Evolutionary conservation across 2,888 invertebrate genomes (phyloP), one percentile per base, ranked within the genome.

Genomic region (Thereva unica): DNA sequence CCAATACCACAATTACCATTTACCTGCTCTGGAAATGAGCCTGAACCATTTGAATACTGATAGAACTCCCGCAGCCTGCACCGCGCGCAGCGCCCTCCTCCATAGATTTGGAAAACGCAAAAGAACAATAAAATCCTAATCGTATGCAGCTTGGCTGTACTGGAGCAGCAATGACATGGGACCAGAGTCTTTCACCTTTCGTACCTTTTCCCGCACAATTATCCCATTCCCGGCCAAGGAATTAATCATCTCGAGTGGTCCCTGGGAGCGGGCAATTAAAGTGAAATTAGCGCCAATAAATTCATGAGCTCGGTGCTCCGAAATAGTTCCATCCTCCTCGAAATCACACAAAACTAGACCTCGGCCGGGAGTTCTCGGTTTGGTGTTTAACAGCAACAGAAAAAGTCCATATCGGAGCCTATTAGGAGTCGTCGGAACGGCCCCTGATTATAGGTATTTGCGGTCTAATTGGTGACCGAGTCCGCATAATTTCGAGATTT

Each of bases 361-460:
- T 59, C 10, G 8, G 47, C 49, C 40, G 49, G 37, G 23, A 59
- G 10, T 49, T 38, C 40, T 8, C 12, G 37, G 49, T 49, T 35
- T 49, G 2, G 40, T 59, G 38, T 59, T 23, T 47, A 57, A 57
- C 4, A 57, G n/a, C 56, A 66, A 57, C 44, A 52, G 41, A 57
- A 23, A 23, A 23, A 23, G 23, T 23, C 23, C 23, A 23, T 23
- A 23, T 23, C 23, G 23, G 23, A 49, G 37, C 23, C 52, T 52
- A 63, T 67, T 63, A 54, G 23, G 44, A 63, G 61, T 55, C 47
- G 64, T 54, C 64, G 49, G 50, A 66, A 68, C 49, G 55, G 50
- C 49, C 55, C 44, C 53, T 68, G 61, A 66, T 66, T 66, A 68
- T 56, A 67, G 67, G 50, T 55, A 55, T 64, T 55, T 64, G 5